Percentiles rank a stretch among this genome's conserved stretches.
phyloP scores from a whole-genome alignment of 2,113 vertebrate species.

The Mola mola region DNA sequence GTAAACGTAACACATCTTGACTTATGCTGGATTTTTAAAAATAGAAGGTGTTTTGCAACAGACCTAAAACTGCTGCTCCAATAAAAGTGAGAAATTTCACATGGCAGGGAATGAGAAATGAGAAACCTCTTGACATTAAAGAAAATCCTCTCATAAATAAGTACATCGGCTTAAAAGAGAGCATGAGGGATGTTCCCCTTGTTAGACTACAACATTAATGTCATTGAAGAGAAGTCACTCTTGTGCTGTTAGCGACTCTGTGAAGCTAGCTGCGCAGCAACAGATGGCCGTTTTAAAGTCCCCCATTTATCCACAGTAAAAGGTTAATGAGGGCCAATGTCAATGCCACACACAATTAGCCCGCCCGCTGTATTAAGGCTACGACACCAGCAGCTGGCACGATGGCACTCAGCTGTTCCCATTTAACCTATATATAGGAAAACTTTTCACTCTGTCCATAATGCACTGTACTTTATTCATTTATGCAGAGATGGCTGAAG shows the following conservation, averaged over 20 bases:
- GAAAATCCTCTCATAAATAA: constrained; percentile 5
- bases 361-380: constrained; percentile 47
- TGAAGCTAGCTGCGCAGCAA: constrained; percentile 42
- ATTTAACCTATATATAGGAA: constrained; percentile 55
- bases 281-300: constrained; percentile 70
- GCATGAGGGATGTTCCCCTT: not conserved
- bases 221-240: constrained; percentile 47
- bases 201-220: constrained; percentile 23
- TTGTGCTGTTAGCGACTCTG: constrained; percentile 9
- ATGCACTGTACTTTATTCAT: constrained; percentile 48
- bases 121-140: constrained; percentile 8
- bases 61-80: constrained; percentile 14
- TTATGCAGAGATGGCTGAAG: constrained; percentile 28
- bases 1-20: too few species aligned
- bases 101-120: too few species aligned
- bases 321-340: constrained; percentile 77
- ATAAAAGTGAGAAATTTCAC: not conserved
- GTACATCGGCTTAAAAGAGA: constrained; percentile 4
- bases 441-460: constrained; percentile 39
- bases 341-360: constrained; percentile 72
- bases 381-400: constrained; percentile 14
- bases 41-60: too few species aligned
- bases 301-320: constrained; percentile 72
- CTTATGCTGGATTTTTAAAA: not conserved
- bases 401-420: constrained; percentile 62